These are phyloP conservation scores for Drosophila koepferae DNA, from an alignment of 2,888 invertebrate genomes.

Conservation along the genomic window DNA sequence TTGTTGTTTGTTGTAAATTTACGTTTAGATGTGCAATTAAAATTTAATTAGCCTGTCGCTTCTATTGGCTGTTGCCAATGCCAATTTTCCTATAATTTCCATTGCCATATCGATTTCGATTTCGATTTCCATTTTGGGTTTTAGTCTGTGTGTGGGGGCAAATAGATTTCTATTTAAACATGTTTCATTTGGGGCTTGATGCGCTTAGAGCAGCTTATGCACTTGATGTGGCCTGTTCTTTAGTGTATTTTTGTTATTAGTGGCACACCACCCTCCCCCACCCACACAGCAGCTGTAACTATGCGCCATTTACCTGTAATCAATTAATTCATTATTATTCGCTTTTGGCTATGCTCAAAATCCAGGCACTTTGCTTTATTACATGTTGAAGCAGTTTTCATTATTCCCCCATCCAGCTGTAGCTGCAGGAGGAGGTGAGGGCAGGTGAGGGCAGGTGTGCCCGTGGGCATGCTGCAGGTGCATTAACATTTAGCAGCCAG, in stretches of 20 bases:
- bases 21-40: slow-evolving; percentile 74
- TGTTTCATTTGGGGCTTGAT: slow-evolving; percentile 50
- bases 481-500: slow-evolving; percentile 37
- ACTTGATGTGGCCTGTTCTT: slow-evolving; percentile 43
- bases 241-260: slow-evolving; percentile 41
- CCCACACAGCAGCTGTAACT: background rate
- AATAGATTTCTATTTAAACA: slow-evolving; percentile 36
- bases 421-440: background rate
- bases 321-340: slow-evolving; percentile 78
- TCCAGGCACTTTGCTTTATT: slow-evolving; percentile 76
- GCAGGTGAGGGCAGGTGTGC: too few relatives aligned
- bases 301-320: slow-evolving; percentile 71
- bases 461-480: background rate
- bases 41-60: slow-evolving; percentile 76
- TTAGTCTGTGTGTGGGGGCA: slow-evolving; percentile 23
- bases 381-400: slow-evolving; percentile 74
- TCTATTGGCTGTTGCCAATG: slow-evolving; percentile 20
- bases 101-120: background rate
- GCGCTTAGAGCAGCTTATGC: slow-evolving; percentile 36
- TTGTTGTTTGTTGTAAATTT: slow-evolving; percentile 66
- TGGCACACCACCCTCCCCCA: background rate
- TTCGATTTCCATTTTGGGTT: background rate
- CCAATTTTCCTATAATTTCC: background rate
- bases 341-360: slow-evolving; percentile 63
- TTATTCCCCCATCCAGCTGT: slow-evolving; percentile 56